phyloP scores from a whole-genome alignment of 30 jellyfish, hydroid and myxozoan genomes.

The Clytia hemisphaerica region DNA sequence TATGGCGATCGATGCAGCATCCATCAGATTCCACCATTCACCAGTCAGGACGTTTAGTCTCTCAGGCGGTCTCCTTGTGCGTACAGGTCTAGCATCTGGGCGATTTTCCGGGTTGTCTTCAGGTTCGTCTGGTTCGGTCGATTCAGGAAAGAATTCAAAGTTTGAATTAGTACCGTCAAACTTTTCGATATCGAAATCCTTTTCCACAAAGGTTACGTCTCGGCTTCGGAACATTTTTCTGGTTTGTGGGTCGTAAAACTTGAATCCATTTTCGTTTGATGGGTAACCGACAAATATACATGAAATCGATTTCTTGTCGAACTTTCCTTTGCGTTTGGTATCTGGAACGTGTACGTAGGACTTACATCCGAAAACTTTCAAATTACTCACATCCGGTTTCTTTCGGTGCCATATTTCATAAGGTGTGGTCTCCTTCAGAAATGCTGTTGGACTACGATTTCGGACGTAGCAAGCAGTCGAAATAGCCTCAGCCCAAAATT shows the following conservation, averaged over 20 bases:
- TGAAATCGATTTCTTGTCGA: background rate
- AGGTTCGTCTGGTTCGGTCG: background rate
- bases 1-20: background rate
- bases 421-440: slow-evolving; percentile 19
- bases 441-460: slow-evolving; percentile 23
- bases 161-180: background rate
- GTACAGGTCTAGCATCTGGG: too few relatives aligned
- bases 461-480: slow-evolving; percentile 10
- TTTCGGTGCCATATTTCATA: slow-evolving; percentile 25
- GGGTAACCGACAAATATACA: background rate
- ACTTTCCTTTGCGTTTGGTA: background rate
- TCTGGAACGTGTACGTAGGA: slow-evolving; percentile 14
- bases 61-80: too few relatives aligned
- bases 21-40: too few relatives aligned
- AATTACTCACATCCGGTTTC: too few relatives aligned
- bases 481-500: slow-evolving; percentile 45
- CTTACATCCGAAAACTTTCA: too few relatives aligned
- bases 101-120: too few relatives aligned
- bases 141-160: background rate
- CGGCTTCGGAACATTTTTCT: background rate
- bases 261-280: background rate
- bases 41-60: too few relatives aligned
- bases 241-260: background rate
- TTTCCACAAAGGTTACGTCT: background rate
- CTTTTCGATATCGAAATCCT: background rate